Evolutionary conservation across 2,888 invertebrate genomes (phyloP).

Genomic region (Emesis furor): DNA sequence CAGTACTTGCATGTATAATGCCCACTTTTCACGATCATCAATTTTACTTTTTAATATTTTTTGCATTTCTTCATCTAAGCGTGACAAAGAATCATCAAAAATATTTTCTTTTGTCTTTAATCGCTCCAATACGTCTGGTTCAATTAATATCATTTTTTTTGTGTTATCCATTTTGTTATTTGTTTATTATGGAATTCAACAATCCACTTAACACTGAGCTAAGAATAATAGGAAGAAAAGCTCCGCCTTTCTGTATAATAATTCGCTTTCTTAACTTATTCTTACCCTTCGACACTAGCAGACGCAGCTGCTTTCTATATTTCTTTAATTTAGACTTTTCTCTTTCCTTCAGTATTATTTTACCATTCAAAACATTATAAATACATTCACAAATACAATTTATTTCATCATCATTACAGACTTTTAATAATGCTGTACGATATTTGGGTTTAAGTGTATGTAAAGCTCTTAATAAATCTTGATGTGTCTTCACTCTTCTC

Average conservation of each 20-base stretch:
- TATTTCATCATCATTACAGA: conserved; percentile 1
- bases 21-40: conserved; percentile 71
- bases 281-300: conserved; percentile 13
- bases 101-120: not conserved
- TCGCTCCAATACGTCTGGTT: not conserved
- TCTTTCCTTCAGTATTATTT: conserved; percentile 28
- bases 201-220: conserved; percentile 37
- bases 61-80: conserved; percentile 65
- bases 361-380: conserved; percentile 42
- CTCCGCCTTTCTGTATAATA: conserved; percentile 45
- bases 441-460: conserved; percentile 22
- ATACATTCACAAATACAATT: conserved; percentile 24
- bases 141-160: conserved; percentile 9
- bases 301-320: conserved; percentile 35
- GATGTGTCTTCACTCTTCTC: conserved; percentile 58
- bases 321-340: conserved; percentile 34
- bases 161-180: not conserved
- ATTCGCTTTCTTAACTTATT: conserved; percentile 22
- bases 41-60: conserved; percentile 62
- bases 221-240: conserved; percentile 46
- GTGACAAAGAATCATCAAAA: conserved; percentile 46
- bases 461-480: conserved; percentile 57
- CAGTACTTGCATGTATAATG: conserved; percentile 69
- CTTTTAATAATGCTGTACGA: conserved; percentile 8
- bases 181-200: not conserved